Evolutionary conservation across 2,797 vertebrate species (phyloP), one percentile per base, ranked within the genome.

Genomic region (Anabas testudineus): DNA sequence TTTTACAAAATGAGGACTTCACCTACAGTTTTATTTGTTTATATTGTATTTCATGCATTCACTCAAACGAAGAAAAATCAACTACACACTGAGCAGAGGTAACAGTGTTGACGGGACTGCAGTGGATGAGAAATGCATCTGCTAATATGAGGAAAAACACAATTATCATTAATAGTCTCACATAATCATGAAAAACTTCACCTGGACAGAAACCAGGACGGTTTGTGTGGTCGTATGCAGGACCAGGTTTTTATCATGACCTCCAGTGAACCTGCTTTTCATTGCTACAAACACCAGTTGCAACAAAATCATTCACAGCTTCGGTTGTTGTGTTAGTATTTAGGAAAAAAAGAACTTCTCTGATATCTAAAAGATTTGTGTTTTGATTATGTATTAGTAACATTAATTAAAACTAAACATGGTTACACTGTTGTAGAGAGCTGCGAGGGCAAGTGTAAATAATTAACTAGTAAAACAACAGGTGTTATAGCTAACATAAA

Each of bases 171-270:
- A 47, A 47, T 47, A 2, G 34, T 34, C 34, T 34, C 2, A 34
- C 34, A 34, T 7, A 7, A 34, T 5, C 34, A 34, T 34, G 13
- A 39, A 10, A 4, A 14, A 6, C 4, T 41, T 18, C 5, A 41
- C 18, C 41, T 41, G 39, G 16, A 13, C 36, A 62, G 49, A 56
- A n/a, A 47, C 6, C 58, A 22, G 48, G 39, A 13, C 28, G n/a
- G n/a, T n/a, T n/a, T n/a, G 15, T 18, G 45, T 24, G 16, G 16
- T 47, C 21, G 37, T 37, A 53, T 63, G 49, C 59, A 56, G 57
- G 26, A 41, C 51, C n/a, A n/a, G 56, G 82, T 78, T 86, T 80
- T 74, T 57, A 67, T 59, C 4, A 16, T 43, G 60, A 88, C 78
- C 73, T 79, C 73, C 24, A 49, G 24, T 71, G 48, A 80, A 78